A percentile compares a stretch with the other conserved stretches of the same genome.
Conservation (phyloP, 2,797 vertebrate species). For the Rhadinocentrus ornatus region DNA sequence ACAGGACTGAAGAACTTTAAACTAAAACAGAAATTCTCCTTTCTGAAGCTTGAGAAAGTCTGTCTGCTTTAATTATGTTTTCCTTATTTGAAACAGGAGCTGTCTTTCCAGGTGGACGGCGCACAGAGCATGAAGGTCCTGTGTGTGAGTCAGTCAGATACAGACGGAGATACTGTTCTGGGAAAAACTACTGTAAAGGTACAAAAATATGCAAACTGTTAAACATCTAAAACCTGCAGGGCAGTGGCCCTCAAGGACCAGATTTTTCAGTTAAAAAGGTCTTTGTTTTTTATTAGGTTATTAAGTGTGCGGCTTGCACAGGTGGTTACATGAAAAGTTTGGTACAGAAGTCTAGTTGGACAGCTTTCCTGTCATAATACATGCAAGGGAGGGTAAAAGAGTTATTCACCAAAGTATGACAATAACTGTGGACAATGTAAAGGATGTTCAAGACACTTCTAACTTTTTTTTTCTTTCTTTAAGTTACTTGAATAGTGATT, state of each 20-base stretch:
- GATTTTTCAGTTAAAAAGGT: too few species aligned
- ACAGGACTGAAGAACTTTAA: conserved; percentile 17
- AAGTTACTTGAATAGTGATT: neutral
- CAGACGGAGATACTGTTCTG: conserved; percentile 58
- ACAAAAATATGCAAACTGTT: neutral
- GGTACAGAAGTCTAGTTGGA: too few species aligned
- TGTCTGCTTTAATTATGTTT: neutral
- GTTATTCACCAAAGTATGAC: too few species aligned
- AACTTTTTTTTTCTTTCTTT: neutral
- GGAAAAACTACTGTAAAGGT: conserved; percentile 74
- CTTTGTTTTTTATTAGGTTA: too few species aligned
- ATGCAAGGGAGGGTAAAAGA: too few species aligned
- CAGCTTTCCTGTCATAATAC: too few species aligned
- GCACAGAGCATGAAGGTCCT: conserved; percentile 72
- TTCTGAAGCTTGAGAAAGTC: neutral
- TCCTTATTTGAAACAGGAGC: conserved; percentile 71
- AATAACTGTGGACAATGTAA: too few species aligned
- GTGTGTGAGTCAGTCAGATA: conserved; percentile 70
- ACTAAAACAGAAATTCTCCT: neutral
- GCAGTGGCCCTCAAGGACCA: too few species aligned
- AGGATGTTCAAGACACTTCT: too few species aligned
- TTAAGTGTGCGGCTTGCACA: too few species aligned
- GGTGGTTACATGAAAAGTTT: too few species aligned
- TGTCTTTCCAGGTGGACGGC: conserved; percentile 80
- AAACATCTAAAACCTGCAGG: too few species aligned